Evolutionary conservation across 2,888 invertebrate genomes (phyloP).

Genomic region (Strigamia crassipes): DNA sequence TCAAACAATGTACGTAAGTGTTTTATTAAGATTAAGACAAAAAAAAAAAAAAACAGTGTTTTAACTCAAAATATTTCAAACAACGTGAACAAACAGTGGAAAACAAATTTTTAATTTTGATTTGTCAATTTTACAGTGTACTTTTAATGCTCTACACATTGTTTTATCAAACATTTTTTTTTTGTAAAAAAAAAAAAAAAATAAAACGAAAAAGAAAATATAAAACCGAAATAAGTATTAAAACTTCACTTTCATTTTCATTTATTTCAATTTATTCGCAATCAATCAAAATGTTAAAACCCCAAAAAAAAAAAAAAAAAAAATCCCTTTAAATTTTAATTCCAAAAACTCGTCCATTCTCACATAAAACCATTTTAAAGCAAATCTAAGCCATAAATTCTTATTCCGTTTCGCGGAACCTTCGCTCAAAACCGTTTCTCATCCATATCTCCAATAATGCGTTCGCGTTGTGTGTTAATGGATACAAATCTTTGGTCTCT

Average conservation of each 20-base stretch:
- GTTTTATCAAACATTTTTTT: slow-evolving; percentile 41
- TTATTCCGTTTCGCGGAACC: not conserved
- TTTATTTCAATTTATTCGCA: not conserved
- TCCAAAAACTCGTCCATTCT: not conserved
- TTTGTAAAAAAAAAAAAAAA: not conserved
- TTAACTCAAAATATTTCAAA: slow-evolving; percentile 10
- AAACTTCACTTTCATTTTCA: not conserved
- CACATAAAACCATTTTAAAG: not conserved
- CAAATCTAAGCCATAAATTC: slow-evolving; percentile 10
- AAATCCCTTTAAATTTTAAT: not conserved
- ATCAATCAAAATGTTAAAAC: too few relatives aligned
- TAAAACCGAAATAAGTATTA: slow-evolving; percentile 13
- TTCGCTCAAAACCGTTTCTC: not conserved
- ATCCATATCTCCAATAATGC: not conserved
- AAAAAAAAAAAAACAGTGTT: not conserved
- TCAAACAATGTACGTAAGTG: not conserved
- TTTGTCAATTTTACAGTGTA: slow-evolving; percentile 36
- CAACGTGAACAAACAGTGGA: not conserved
- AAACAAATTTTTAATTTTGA: slow-evolving; percentile 22
- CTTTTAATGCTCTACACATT: slow-evolving; percentile 40
- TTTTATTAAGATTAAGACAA: not conserved
- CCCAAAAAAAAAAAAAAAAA: not conserved
- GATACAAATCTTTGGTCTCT: too few relatives aligned
- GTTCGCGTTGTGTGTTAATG: not conserved
- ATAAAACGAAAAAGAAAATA: slow-evolving; percentile 4